Conservation (phyloP, 2,888 invertebrate genomes). For the Belgica antarctica region DNA sequence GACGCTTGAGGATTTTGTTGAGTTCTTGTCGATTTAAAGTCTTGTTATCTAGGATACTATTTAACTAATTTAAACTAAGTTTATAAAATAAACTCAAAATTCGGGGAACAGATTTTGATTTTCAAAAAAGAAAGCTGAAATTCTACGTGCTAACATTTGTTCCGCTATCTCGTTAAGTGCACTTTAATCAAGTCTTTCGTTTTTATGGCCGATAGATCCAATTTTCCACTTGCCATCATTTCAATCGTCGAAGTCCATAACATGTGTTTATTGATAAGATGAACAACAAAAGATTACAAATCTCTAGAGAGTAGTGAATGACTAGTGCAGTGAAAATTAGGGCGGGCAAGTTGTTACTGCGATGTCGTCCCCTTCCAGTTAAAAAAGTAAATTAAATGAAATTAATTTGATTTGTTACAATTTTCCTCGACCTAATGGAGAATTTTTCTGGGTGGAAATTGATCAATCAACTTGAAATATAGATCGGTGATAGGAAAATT, state of each 20-base stretch:
- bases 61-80: too few species aligned
- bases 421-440: neutral
- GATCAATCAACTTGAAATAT: too few species aligned
- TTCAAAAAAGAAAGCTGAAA: neutral
- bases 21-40: neutral
- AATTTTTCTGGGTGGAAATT: neutral
- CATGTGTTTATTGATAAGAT: constrained; percentile 31
- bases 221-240: constrained; percentile 40
- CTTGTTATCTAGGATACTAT: too few species aligned
- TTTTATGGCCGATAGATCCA: constrained; percentile 31
- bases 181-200: neutral
- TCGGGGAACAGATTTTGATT: neutral
- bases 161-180: too few species aligned
- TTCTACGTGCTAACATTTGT: neutral
- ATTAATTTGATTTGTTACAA: neutral
- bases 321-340: too few species aligned
- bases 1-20: neutral
- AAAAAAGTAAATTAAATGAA: neutral
- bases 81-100: too few species aligned
- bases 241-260: neutral
- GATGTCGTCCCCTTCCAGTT: too few species aligned
- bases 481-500: too few species aligned
- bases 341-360: neutral
- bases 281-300: constrained; percentile 6
- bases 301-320: neutral